Evolutionary conservation across 2,888 invertebrate genomes (phyloP), one percentile per base, ranked within the genome.

Genomic region (Drosophila setosimentum): DNA sequence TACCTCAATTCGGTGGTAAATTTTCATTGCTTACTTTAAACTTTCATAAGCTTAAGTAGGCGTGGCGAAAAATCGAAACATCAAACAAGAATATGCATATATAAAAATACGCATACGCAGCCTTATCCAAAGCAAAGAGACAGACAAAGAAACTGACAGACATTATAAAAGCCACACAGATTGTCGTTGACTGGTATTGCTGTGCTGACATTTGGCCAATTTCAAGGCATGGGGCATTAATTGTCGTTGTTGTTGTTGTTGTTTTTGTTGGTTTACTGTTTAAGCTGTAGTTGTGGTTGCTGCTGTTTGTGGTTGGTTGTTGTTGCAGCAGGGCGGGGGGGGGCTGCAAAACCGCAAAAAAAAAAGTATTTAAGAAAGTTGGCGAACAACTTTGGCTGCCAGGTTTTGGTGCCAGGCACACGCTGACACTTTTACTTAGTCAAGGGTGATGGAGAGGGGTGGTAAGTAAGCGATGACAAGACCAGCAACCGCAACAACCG

Each of bases 281-380:
- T n/a, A n/a, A 64, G 69, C 37, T 55, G 67, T 49, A 58, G 66
- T 60, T 58, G 58, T 40, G 35, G 45, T 29, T 73, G 40, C 29
- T 51, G 66, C 8, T 37, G 27, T 42, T 59, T 32, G 21, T 16
- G 29, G 32, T 40, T 66, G 42, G 16, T 27, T 37, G 53, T 40
- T 67, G 60, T 37, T 63, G 29, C 40, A 27, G 51, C 37, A 37
- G 37, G 37, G 29, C 13, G 24, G 0, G 27, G 24, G 24, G 8
- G n/a, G 40, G 40, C 53, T 63, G 63, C 78, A 75, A 29, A 42
- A 78, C 84, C 77, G 82, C 89, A 89, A 87, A 85, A 85, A 87
- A 85, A 85, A 89, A 85, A 85, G 84, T 85, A 85, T 89, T 85
- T 89, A 89, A 85, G 84, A 87, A 85, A 85, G 77, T 85, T 84